Base-by-base conservation (phyloP, 2,113 vertebrate genomes). In the Platichthys stellatus region DNA sequence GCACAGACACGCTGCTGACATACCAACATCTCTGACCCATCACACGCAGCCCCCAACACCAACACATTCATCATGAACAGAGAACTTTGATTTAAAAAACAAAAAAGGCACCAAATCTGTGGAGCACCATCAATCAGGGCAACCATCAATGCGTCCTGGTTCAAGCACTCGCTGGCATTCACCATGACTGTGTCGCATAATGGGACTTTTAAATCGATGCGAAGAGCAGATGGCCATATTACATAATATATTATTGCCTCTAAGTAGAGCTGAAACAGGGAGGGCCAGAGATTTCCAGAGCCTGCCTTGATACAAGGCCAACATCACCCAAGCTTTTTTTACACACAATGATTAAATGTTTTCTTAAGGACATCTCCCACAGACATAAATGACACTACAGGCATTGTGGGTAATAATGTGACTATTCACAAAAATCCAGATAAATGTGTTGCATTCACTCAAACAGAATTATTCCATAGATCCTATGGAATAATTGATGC, bases 141-240 rank as follows among this genome's bases (percentile, higher is more conserved):
- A 53, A 51, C 8, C 8, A 31, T 61, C 31, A 45, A 6, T 5
- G 0, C 2, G 58, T 64, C 72, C 59, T 58, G 51, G 49, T 58
- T 76, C 24, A 72, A 24, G 64, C 65, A 74, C 66, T 65, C 18
- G 23, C 66, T 59, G 64, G 72, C 60, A 38, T 60, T 61, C 59
- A 54, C 20, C 63, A 21, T 57, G 54, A n/a, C 47, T 63, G 2
- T 63, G 65, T 57, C 20, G 7, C 66, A 73, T 57, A 70, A 75
- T 76, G 47, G 63, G 63, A 83, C 70, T 84, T 91, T 91, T 82
- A 80, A 88, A 89, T 85, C 80, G 72, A 83, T 74, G 78, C 63
- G 78, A 78, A 69, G 84, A 83, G 83, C 90, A 93, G 91, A 93
- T 93, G 92, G 92, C 60, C 26, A 60, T 28, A 80, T 94, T 94